Evolutionary conservation across 2,888 invertebrate species (phyloP).

Genomic region (Cheilosia urbana): DNA sequence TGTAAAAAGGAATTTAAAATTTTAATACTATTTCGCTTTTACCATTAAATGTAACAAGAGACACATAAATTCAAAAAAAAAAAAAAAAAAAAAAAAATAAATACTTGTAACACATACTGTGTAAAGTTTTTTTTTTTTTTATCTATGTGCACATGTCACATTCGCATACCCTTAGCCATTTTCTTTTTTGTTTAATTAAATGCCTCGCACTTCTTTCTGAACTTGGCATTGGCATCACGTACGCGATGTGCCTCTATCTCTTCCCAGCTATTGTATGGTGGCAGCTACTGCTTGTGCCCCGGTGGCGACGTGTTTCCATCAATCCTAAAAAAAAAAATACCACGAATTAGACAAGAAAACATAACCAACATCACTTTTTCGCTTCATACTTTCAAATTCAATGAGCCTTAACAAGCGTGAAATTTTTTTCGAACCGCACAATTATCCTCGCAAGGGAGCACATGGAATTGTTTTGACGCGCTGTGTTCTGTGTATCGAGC

Average conservation of each 20-base stretch:
- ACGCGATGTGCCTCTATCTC: conserved; percentile 22
- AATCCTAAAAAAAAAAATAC: conserved; percentile 1
- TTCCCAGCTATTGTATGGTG: neutral
- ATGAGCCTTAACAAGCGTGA: conserved; percentile 23
- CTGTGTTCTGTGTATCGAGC: neutral
- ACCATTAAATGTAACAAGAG: no score
- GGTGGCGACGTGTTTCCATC: conserved; percentile 11
- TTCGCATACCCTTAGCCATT: neutral
- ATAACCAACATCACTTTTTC: neutral
- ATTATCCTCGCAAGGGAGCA: conserved; percentile 16
- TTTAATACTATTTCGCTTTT: no score
- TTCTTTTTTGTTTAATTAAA: conserved; percentile 34
- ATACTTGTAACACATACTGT: neutral
- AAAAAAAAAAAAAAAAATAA: neutral
- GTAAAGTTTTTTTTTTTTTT: neutral
- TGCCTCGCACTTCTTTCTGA: conserved; percentile 30
- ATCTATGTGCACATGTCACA: no score
- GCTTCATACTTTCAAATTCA: conserved; percentile 3
- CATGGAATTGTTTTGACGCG: conserved; percentile 4
- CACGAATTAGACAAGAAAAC: neutral
- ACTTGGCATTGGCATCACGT: conserved; percentile 58
- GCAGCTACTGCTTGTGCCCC: neutral
- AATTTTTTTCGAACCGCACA: conserved; percentile 8
- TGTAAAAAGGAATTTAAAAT: no score
- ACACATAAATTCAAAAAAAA: neutral